These are phyloP conservation scores for Cyanoderma ruficeps DNA, from an alignment of 2,113 vertebrate genomes.

Conservation along the genomic window DNA sequence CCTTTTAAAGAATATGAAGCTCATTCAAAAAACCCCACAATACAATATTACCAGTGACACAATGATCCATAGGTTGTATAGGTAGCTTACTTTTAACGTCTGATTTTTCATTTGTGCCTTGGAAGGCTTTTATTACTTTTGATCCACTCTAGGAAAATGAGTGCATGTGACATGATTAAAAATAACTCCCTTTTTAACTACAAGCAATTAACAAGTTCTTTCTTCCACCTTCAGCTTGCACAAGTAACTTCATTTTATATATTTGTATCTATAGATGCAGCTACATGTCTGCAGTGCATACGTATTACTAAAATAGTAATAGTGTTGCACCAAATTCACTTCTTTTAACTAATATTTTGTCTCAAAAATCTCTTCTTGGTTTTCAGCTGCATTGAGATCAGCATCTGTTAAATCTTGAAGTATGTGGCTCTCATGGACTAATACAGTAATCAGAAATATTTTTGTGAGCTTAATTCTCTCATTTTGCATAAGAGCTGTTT, in stretches of 20 bases:
- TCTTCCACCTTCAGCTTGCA: background rate
- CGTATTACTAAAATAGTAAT: background rate
- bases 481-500: background rate
- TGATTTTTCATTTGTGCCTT: background rate
- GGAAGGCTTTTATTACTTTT: background rate
- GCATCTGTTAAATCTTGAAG: background rate
- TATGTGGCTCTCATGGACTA: background rate
- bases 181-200: background rate
- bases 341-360: background rate
- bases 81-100: background rate
- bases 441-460: background rate
- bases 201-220: background rate
- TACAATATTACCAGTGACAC: background rate
- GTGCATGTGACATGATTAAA: background rate
- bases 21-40: background rate
- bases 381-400: background rate
- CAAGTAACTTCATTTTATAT: background rate
- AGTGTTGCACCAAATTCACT: background rate
- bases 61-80: background rate
- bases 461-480: background rate
- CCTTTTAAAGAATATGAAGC: background rate
- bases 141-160: background rate
- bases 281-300: background rate
- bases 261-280: rapidly evolving
- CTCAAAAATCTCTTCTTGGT: background rate